Evolutionary conservation across 2,113 vertebrate genomes (phyloP), one percentile per base, ranked within the genome.

Genomic region (Tringa solitaria): DNA sequence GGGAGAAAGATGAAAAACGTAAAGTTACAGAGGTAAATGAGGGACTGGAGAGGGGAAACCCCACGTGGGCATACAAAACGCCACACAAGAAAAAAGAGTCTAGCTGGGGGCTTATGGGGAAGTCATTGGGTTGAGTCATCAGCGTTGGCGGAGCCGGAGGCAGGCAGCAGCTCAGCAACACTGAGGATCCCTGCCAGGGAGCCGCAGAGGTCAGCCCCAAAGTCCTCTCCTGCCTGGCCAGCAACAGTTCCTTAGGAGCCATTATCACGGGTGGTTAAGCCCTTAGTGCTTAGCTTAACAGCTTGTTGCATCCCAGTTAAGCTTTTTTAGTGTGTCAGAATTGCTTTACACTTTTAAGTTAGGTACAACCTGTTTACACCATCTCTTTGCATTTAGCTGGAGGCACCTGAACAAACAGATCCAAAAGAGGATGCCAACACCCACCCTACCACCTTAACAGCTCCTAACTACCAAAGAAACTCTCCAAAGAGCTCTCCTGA

Each of bases 51-150:
- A 83, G 6, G 27, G 45, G 37, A 77, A 77, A 39, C 41, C 67
- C 9, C 2, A 3, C 0, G 1, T 10, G 45, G 84, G 69, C 1
- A 3, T 13, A 46, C 7, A 67, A 76, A 80, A 59, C 3, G 4
- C 26, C 61, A 51, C 5, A 19, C 48, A 8, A 53, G 9, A 22
- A 73, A 73, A 73, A 84, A 19, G 9, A 57, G 27, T 24, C 43
- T 12, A 39, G 53, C 39, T 43, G 16, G 15, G 68, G 35, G 60
- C 27, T 89, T 28, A 28, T 7, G 10, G 33, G 24, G 24, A 81
- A 64, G 61, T 30, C 39, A 6, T 0, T 30, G 32, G 27, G 22
- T 28, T 77, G 45, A 65, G 82, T 14, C 64, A 54, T 6, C 57
- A 37, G 12, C 22, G 30, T 7, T 50, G 56, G 21, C 48, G 75